A percentile compares a stretch with the other conserved stretches of the same genome.
Conservation (phyloP, 2,113 vertebrate species). For the Bolborhynchus lineola region DNA sequence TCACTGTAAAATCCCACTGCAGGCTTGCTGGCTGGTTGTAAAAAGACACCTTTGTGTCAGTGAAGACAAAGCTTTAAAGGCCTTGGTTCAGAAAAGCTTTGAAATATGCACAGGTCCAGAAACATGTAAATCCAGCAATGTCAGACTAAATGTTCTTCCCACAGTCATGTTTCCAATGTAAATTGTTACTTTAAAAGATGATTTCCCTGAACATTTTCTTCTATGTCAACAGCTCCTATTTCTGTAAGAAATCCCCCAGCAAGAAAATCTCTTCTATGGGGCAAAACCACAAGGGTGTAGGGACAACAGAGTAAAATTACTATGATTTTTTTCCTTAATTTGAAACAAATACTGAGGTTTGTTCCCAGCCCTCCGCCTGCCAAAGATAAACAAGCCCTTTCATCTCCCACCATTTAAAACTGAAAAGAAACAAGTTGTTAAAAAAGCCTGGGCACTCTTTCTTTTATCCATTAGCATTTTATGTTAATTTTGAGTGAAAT, state of each 20-base stretch:
- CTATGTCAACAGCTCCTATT: background rate
- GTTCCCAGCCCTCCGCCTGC: background rate
- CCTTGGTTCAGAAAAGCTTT: background rate
- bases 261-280: background rate
- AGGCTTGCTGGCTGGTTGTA: background rate
- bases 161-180: background rate
- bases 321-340: background rate
- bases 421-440: background rate
- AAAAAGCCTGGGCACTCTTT: background rate
- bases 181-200: background rate
- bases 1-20: background rate
- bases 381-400: background rate
- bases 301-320: background rate
- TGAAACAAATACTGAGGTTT: background rate
- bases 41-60: background rate
- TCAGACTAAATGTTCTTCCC: background rate
- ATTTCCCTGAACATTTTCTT: background rate
- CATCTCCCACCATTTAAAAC: background rate
- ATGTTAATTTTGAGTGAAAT: background rate
- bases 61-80: background rate
- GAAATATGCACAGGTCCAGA: background rate
- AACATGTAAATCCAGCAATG: accelerated
- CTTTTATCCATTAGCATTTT: background rate
- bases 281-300: background rate
- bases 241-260: background rate